Conservation (phyloP, 35 echinoderm and acorn worm genomes). For the Heliocidaris tuberculata region DNA sequence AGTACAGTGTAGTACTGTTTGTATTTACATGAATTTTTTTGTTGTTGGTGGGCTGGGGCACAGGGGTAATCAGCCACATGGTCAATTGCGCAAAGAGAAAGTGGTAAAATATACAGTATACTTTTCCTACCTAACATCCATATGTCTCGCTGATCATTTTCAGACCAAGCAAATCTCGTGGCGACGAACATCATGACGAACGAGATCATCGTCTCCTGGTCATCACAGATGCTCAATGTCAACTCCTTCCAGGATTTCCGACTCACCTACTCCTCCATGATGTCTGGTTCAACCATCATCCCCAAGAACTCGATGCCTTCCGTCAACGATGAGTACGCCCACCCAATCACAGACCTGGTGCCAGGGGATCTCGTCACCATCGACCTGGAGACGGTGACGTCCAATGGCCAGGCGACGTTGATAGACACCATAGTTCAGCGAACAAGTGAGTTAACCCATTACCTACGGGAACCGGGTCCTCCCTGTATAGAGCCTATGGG, state of each 20-base stretch:
- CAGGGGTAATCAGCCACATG: too few species aligned
- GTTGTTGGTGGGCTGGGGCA: too few species aligned
- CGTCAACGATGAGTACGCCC: not conserved
- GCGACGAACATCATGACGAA: constrained; percentile 3
- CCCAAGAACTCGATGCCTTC: not conserved
- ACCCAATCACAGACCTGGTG: not conserved
- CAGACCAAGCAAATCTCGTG: not conserved
- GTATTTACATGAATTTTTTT: too few species aligned
- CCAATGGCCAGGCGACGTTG: not conserved
- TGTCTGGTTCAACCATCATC: not conserved
- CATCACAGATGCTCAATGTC: not conserved
- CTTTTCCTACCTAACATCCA: not conserved
- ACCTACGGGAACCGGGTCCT: too few species aligned
- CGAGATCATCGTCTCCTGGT: not conserved
- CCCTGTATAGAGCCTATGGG: too few species aligned
- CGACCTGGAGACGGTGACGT: not conserved
- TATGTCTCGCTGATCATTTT: not conserved
- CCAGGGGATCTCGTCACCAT: constrained; percentile 23
- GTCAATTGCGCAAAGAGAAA: too few species aligned
- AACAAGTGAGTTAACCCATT: not conserved
- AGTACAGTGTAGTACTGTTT: too few species aligned
- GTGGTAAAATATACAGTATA: too few species aligned
- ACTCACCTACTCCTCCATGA: not conserved
- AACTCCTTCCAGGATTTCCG: not conserved
- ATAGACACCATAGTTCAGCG: not conserved